These are phyloP conservation scores for Iselma pallidipennis DNA, from an alignment of 2,888 invertebrate genomes.

Conservation along the genomic window DNA sequence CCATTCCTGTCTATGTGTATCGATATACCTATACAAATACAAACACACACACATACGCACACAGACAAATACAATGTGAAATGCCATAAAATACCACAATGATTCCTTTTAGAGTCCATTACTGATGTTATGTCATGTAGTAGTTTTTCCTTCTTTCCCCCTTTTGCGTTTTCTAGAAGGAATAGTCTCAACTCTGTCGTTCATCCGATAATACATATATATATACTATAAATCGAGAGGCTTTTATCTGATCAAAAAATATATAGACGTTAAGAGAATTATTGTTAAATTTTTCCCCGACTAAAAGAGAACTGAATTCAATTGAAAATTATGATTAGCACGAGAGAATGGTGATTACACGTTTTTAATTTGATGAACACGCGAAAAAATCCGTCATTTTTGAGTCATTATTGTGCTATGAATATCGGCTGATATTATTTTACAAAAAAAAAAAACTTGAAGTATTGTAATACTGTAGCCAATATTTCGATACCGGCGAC, in stretches of 20 bases:
- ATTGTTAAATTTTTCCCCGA: background rate
- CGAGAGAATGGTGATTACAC: background rate
- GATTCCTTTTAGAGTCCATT: slow-evolving; percentile 41
- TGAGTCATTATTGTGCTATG: no score
- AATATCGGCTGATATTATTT: no score
- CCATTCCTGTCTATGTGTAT: background rate
- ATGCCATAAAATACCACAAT: slow-evolving; percentile 41
- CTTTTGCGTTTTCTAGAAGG: background rate
- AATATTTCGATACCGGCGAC: background rate
- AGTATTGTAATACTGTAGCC: background rate
- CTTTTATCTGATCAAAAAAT: background rate
- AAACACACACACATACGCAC: slow-evolving; percentile 20
- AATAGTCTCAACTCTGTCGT: background rate
- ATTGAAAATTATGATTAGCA: background rate
- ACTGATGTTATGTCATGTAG: slow-evolving; percentile 34
- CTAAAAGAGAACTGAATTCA: background rate
- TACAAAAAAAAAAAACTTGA: no score
- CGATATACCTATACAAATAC: slow-evolving; percentile 7
- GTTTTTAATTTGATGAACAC: background rate
- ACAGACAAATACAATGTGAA: slow-evolving; percentile 24
- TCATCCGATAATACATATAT: background rate
- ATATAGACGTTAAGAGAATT: background rate
- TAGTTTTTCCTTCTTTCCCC: background rate
- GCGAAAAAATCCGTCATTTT: no score
- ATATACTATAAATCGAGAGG: background rate